These are phyloP conservation scores for Tringa solitaria DNA, from an alignment of 2,113 vertebrate species.

Conservation along the genomic window DNA sequence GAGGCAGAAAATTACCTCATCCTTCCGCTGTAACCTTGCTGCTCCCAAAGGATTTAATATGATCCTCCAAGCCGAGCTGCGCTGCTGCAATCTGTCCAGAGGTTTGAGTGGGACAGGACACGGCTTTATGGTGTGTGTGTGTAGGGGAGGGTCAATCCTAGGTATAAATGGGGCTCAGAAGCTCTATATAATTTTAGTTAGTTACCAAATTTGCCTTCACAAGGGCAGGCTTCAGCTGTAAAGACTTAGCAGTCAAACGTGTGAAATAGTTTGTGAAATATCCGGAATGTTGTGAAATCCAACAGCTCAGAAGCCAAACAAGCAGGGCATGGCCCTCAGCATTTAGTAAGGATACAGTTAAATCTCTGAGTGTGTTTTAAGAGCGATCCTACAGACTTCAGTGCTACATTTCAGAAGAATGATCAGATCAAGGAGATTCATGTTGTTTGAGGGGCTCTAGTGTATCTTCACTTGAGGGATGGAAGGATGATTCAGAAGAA, in stretches of 20 bases:
- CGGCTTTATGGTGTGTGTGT: background rate
- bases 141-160: background rate
- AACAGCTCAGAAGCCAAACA: background rate
- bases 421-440: background rate
- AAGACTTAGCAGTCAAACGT: background rate
- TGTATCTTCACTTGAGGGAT: background rate
- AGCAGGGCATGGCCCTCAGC: background rate
- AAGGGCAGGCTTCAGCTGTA: background rate
- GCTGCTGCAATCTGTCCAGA: background rate
- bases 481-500: background rate
- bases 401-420: background rate
- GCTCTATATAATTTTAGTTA: background rate
- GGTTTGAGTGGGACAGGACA: background rate
- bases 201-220: background rate
- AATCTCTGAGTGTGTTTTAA: background rate
- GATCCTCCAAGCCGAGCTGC: background rate
- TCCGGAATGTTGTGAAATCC: background rate
- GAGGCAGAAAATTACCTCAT: constrained; percentile 46
- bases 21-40: constrained; percentile 10
- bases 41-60: constrained; percentile 32
- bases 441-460: background rate
- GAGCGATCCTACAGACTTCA: background rate
- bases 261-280: background rate
- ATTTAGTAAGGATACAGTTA: background rate
- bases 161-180: background rate